Conservation (phyloP, 1,140 invertebrate genomes). For the Ephestia elutella region DNA sequence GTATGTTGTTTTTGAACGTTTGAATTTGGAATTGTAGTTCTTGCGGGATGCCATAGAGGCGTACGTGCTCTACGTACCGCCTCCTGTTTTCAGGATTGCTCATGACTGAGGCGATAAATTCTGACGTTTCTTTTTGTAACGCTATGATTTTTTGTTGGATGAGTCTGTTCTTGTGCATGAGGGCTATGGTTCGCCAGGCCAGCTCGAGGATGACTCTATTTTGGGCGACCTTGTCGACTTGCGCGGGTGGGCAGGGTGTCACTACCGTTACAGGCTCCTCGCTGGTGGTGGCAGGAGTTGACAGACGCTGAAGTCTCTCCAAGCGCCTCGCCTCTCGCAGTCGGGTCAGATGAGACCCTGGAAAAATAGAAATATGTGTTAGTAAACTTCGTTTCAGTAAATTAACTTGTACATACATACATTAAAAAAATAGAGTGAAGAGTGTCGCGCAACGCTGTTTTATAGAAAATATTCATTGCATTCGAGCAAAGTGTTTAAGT, state of each 20-base stretch:
- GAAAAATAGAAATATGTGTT: constrained; percentile 21
- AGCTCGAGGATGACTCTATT: constrained; percentile 57
- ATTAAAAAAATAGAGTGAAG: too few relatives aligned
- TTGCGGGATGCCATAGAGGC: constrained; percentile 26
- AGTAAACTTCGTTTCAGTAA: too few relatives aligned
- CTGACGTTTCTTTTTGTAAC: constrained; percentile 57
- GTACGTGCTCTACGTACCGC: constrained; percentile 48
- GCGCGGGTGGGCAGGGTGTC: constrained; percentile 18
- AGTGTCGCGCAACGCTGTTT: too few relatives aligned
- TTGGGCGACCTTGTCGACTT: constrained; percentile 41
- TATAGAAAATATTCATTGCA: too few relatives aligned
- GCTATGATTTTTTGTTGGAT: constrained; percentile 67
- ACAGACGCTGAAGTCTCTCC: constrained; percentile 35
- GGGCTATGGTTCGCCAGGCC: constrained; percentile 57
- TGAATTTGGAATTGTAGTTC: constrained; percentile 24
- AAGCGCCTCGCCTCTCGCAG: constrained; percentile 52
- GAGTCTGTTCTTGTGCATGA: constrained; percentile 62
- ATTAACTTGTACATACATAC: too few relatives aligned
- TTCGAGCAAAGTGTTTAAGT: too few relatives aligned
- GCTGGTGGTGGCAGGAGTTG: constrained; percentile 11
- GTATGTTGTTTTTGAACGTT: constrained; percentile 14
- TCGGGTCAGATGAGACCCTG: constrained; percentile 55
- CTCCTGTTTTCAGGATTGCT: constrained; percentile 52
- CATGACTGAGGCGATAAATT: constrained; percentile 56
- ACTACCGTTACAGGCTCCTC: not conserved